Conservation (phyloP, 2,888 invertebrate genomes). For the Erynnis tages region DNA sequence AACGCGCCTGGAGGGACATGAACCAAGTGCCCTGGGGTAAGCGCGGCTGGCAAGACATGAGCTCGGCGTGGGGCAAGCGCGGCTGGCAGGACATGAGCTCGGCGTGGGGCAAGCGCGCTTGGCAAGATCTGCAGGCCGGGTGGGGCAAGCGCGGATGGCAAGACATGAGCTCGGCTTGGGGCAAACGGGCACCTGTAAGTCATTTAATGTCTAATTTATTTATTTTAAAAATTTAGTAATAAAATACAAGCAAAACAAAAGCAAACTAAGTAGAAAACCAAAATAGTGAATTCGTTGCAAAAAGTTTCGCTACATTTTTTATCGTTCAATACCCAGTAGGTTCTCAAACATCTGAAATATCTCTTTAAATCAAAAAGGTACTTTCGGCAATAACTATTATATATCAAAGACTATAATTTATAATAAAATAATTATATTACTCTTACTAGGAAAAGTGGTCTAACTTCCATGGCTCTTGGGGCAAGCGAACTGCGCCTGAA, state of each 20-base stretch:
- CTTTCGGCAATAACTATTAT: too few species aligned
- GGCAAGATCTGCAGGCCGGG: conserved; percentile 68
- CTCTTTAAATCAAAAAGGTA: too few species aligned
- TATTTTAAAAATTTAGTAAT: neutral
- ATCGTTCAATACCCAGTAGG: too few species aligned
- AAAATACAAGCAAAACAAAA: too few species aligned
- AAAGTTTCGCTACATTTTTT: too few species aligned
- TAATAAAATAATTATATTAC: neutral
- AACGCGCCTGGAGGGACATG: conserved; percentile 82
- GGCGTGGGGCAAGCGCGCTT: conserved; percentile 79
- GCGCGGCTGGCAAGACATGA: conserved; percentile 77
- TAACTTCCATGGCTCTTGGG: conserved; percentile 86
- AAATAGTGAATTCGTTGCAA: too few species aligned
- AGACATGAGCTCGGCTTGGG: conserved; percentile 63
- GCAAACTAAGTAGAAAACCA: too few species aligned
- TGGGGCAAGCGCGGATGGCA: conserved; percentile 81
- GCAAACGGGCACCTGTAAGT: conserved; percentile 76
- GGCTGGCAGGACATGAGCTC: conserved; percentile 80
- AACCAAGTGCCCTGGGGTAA: conserved; percentile 82
- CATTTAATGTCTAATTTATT: conserved; percentile 34
- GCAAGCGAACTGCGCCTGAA: conserved; percentile 78
- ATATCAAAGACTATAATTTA: too few species aligned
- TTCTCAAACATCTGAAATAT: too few species aligned
- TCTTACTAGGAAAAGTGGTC: conserved; percentile 86
- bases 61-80: conserved; percentile 76